These are phyloP conservation scores for Boloria euphrosyne DNA, from an alignment of 2,888 invertebrate species.

Conservation along the genomic window DNA sequence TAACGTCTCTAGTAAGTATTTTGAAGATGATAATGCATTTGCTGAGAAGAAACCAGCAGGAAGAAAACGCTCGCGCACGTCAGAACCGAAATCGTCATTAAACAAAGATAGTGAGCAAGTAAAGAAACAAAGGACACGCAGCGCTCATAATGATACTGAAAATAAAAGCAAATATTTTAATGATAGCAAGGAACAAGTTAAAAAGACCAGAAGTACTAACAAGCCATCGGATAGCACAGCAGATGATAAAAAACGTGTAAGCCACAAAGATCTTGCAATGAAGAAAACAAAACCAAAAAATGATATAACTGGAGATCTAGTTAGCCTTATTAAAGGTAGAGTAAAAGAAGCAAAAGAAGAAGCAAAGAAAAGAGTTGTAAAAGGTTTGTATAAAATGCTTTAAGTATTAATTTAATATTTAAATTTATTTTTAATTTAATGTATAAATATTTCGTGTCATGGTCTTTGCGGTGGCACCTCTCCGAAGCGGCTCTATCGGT, in stretches of 20 bases:
- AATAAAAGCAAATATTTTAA: slow-evolving; percentile 72
- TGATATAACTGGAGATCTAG: slow-evolving; percentile 76
- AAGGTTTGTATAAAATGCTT: slow-evolving; percentile 54
- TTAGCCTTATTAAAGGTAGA: slow-evolving; percentile 77
- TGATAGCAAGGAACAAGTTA: slow-evolving; percentile 36
- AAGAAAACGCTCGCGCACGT: slow-evolving; percentile 47
- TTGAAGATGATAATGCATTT: slow-evolving; percentile 45
- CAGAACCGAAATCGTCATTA: slow-evolving; percentile 32
- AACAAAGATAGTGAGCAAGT: slow-evolving; percentile 24
- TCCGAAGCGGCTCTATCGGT: too few relatives aligned
- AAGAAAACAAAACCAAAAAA: slow-evolving; percentile 52
- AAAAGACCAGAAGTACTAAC: slow-evolving; percentile 44
- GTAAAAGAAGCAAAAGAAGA: slow-evolving; percentile 72
- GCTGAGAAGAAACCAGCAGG: slow-evolving; percentile 32
- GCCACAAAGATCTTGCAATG: slow-evolving; percentile 65
- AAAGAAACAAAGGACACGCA: slow-evolving; percentile 58
- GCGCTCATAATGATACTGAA: slow-evolving; percentile 53
- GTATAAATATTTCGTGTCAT: too few relatives aligned
- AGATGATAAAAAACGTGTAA: slow-evolving; percentile 63
- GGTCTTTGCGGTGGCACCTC: too few relatives aligned
- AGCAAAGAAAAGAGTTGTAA: slow-evolving; percentile 58
- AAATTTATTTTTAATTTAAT: slow-evolving; percentile 1
- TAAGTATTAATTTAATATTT: not conserved
- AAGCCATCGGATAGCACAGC: slow-evolving; percentile 43
- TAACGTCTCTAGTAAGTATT: slow-evolving; percentile 60